Base-by-base conservation (phyloP, 2,888 invertebrate species). In the Drosophila neotestacea region DNA sequence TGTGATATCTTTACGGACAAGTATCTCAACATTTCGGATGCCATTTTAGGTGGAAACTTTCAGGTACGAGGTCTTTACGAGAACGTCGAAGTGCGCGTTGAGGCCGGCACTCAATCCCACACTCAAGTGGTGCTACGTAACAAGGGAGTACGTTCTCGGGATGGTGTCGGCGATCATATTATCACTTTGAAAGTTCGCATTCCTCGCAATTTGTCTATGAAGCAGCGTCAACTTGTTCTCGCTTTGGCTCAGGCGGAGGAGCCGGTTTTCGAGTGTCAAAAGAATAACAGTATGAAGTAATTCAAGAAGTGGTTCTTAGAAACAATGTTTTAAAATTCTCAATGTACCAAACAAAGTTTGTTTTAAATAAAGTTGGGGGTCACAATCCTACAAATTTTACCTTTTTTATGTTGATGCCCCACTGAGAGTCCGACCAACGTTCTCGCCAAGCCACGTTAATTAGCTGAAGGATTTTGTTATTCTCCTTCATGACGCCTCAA, bases 391-490 rank as follows among this genome's bases (percentile, higher is more conserved):
- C 30, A 22, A 6, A 52, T 62, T 81, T 92, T 92, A 95, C 97
- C n/a, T 96, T 96, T 94, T 98, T 98, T 62, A 98, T 97, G 90
- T 98, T 97, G 79, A 98, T 98, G 41, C 98, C 98, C 98, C 98
- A 98, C 93, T 98, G 97, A 47, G 98, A 95, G 92, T 98, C 98
- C 1, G 96, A 96, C 98, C 98, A 98, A 70, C 98, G 94, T 93
- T 98, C 98, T 83, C 98, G 94, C 98, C 98, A 99, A 51, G 98
- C 98, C 91, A 92, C 91, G 34, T 92, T 86, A 56, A 93, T 89
- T 73, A 92, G 90, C 61, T 91, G 82, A 92, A 96, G 96, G 96
- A 96, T 96, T 80, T 93, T 91, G 62, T 85, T 90, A 62, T 84
- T 90, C 63, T 92, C 91, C 81, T 91, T 92, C 92, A 92, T 92